Conservation (phyloP, 2,797 vertebrate species). For the Anniella stebbinsi region DNA sequence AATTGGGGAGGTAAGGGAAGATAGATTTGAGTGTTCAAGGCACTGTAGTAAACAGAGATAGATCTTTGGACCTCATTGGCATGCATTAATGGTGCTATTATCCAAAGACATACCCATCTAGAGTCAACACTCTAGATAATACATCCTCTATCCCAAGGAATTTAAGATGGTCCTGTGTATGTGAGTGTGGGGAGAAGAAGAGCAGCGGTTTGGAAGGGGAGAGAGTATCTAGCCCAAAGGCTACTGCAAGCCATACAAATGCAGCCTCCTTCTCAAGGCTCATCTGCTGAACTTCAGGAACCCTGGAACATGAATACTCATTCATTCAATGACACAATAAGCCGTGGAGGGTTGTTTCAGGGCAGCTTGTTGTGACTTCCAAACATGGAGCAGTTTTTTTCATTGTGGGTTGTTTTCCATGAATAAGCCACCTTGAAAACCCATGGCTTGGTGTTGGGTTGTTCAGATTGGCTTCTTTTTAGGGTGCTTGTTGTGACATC, state of each 20-base stretch:
- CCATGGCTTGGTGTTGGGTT: too few species aligned
- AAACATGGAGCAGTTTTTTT: too few species aligned
- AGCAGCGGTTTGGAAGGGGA: background rate
- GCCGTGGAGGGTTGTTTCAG: too few species aligned
- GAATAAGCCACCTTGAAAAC: too few species aligned
- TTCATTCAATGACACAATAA: too few species aligned
- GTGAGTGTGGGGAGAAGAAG: background rate
- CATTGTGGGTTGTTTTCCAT: too few species aligned
- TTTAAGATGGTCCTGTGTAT: background rate
- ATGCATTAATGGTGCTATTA: background rate
- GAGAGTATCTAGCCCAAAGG: background rate
- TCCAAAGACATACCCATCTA: background rate
- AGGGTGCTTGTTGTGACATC: too few species aligned
- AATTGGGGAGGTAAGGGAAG: conserved; percentile 68
- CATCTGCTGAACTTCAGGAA: background rate
- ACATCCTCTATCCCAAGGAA: background rate
- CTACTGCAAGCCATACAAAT: background rate
- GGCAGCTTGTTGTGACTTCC: too few species aligned
- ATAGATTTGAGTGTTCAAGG: background rate
- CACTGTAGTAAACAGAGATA: background rate
- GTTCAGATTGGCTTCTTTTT: too few species aligned
- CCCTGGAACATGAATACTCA: too few species aligned
- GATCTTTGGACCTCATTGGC: background rate
- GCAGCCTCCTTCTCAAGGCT: background rate
- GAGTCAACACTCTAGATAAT: background rate